A percentile compares a stretch with the other conserved stretches of the same genome.
phyloP scores from a whole-genome alignment of 2,113 vertebrate genomes.

The Oriolus oriolus region DNA sequence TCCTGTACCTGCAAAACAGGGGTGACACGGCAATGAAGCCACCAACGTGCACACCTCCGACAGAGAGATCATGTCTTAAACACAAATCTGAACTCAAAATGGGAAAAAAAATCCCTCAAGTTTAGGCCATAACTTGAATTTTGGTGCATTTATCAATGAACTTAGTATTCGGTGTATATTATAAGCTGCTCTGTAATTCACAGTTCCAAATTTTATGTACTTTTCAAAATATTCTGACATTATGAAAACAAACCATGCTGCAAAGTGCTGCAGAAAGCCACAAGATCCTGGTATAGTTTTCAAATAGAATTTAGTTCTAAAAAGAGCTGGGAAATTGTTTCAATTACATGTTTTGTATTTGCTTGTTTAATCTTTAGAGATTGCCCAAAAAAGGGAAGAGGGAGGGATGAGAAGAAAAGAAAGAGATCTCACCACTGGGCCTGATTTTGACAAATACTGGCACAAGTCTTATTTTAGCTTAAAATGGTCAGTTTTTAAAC shows the following conservation, averaged over 20 bases:
- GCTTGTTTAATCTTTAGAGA: slow-evolving; percentile 22
- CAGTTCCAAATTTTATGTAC: not conserved
- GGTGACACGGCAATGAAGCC: rapidly evolving
- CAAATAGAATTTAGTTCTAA: slow-evolving; percentile 2
- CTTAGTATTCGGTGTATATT: not conserved
- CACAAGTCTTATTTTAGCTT: not conserved
- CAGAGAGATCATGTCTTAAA: rapidly evolving
- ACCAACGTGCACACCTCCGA: rapidly evolving
- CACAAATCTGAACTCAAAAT: not conserved
- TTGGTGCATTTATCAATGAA: not conserved
- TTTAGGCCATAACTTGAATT: not conserved
- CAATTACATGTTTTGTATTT: not conserved
- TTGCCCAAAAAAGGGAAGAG: not conserved
- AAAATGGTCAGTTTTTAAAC: not conserved
- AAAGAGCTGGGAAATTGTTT: slow-evolving; percentile 5
- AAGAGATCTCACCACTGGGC: not conserved
- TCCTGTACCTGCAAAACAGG: slow-evolving; percentile 85
- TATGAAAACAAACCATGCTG: not conserved
- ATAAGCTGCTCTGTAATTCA: not conserved
- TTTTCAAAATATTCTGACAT: not conserved
- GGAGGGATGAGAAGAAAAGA: slow-evolving; percentile 24
- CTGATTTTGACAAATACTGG: not conserved
- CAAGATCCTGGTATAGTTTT: not conserved
- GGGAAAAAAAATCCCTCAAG: rapidly evolving
- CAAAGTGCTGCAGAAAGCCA: not conserved